A percentile compares a stretch with the other conserved stretches of the same genome.
These are phyloP conservation scores for Eidolon dupreanum DNA, from an alignment of 2,797 vertebrate genomes.

Conservation along the genomic window DNA sequence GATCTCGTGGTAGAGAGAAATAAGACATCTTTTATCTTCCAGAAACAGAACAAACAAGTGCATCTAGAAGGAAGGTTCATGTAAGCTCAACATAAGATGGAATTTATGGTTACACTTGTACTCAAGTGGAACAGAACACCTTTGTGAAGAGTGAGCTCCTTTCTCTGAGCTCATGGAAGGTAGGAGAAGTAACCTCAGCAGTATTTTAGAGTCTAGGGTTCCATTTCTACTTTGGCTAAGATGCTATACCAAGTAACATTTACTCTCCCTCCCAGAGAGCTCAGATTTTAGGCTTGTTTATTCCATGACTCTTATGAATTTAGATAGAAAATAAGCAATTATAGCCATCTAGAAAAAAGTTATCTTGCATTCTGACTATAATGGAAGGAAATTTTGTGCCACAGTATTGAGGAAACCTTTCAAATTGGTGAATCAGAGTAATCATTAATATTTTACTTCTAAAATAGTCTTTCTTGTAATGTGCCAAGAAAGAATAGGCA, in stretches of 20 bases:
- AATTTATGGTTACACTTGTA: background rate
- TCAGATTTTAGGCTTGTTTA: background rate
- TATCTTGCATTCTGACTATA: background rate
- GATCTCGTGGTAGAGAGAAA: background rate
- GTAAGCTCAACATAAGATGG: background rate
- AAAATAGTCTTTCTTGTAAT: constrained; percentile 11
- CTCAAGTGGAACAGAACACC: background rate
- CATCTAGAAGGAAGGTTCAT: background rate
- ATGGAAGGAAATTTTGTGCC: constrained; percentile 13
- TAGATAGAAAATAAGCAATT: constrained; percentile 22
- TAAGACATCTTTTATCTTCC: background rate
- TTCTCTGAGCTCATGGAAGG: background rate
- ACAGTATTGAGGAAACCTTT: constrained; percentile 33
- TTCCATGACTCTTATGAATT: background rate
- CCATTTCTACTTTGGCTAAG: background rate
- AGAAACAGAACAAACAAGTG: background rate
- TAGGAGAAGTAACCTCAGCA: background rate
- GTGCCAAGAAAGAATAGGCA: background rate
- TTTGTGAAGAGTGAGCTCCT: background rate
- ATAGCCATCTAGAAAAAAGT: background rate
- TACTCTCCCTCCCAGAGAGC: background rate
- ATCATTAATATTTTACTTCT: constrained; percentile 50
- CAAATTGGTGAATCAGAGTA: background rate
- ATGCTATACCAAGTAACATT: background rate
- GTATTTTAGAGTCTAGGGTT: background rate